Percentiles rank a stretch among this genome's conserved stretches.
Conservation (phyloP, 2,113 vertebrate species). For the Eubucco bourcierii region DNA sequence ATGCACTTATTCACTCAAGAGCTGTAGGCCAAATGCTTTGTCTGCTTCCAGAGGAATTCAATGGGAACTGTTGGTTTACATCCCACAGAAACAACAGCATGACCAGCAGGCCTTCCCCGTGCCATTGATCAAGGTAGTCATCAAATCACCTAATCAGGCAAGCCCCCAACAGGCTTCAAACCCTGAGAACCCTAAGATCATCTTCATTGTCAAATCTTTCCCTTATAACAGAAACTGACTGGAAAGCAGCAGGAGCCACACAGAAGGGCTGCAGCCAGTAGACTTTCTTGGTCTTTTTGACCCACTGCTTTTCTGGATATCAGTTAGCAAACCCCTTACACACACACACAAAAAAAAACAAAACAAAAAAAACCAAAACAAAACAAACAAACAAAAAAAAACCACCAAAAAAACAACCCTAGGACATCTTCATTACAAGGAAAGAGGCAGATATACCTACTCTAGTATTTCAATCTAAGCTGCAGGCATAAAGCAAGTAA, state of each 20-base stretch:
- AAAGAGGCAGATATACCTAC: neutral
- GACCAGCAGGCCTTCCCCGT: neutral
- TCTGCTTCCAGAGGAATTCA: neutral
- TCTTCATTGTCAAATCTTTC: neutral
- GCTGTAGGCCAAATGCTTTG: neutral
- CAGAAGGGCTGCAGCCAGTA: neutral
- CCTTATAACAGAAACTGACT: no score
- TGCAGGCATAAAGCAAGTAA: neutral
- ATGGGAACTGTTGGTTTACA: neutral
- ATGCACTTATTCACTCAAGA: neutral
- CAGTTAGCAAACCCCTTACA: neutral
- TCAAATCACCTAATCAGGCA: neutral
- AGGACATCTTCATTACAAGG: neutral
- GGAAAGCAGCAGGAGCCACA: neutral
- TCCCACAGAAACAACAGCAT: neutral
- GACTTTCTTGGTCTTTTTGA: neutral
- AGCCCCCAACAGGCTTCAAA: neutral
- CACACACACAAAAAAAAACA: neutral
- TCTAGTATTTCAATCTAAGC: neutral
- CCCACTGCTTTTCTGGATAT: neutral
- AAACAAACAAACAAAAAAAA: neutral
- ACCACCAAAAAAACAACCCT: no score
- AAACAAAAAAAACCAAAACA: no score
- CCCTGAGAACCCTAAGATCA: neutral
- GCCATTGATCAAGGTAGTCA: neutral